Base-by-base conservation (phyloP, 1,140 invertebrate species). In the Papilio machaon region DNA sequence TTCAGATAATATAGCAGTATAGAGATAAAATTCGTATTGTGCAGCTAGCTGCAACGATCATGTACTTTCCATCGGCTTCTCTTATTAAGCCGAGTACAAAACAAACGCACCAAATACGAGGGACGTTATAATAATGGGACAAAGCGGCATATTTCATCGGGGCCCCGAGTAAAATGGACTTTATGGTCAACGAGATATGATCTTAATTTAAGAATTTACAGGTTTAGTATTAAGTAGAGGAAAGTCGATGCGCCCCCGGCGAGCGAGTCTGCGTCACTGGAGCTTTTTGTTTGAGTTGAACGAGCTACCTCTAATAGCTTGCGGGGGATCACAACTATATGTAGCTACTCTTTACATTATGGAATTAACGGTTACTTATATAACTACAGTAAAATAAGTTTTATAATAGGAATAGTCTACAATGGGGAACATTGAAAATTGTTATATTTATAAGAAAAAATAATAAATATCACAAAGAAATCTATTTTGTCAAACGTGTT, bases 291-390 rank as follows among this genome's bases (percentile, higher is more conserved):
- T 94, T 92, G 90, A 91, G 85, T 86, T 94, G 90, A 93, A 93
- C 77, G 92, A 91, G 93, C 89, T 92, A 91, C 91, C 91, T 94
- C 89, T 94, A 94, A 94, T 92, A 94, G 91, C 91, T 93, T 92
- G 90, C 92, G 91, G 90, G 90, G 89, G 87, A 92, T 93, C 90
- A 88, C 83, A 88, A 91, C 89, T 92, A 79, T 79, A 70, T 92
- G 91, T 92, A 94, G 92, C 91, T 94, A 87, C 85, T 91, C 92
- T 93, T 91, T 92, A 93, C 92, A 93, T 94, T 94, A 90, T 92
- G 91, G 91, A 88, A 91, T 85, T 90, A 89, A 88, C 85, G 83
- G 78, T 87, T 82, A 87, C 85, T 13, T 17, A 60, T 58, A 60
- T 19, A 38, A 8, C 10, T 23, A 76, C 23, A 35, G 13, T 10